Base-by-base conservation (phyloP, 37 sponge, comb jelly and placozoan species). In the Cliona cf. orientalis region DNA sequence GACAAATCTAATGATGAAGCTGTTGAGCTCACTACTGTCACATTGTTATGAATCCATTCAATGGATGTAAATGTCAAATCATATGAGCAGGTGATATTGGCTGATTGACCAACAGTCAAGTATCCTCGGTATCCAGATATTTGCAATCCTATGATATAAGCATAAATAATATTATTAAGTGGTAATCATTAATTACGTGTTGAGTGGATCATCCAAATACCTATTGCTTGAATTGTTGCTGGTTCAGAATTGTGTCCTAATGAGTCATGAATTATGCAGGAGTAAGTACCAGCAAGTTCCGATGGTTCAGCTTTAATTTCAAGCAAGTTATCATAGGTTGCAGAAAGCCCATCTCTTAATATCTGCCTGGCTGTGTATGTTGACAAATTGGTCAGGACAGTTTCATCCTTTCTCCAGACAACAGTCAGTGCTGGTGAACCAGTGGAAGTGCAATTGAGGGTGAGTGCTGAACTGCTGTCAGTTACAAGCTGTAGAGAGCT, bases 371-470 rank as follows among this genome's bases (percentile, higher is more conserved):
- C 31, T 25, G 23, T 28, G 11, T 72, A 72, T 21, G 21, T 4
- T 25, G 32, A 7, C 5, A 29, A 32, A 72, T 33, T 72, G 34
- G 34, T 36, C 9, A 72, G 73, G 55, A 17, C 26, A 1, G 28
- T 31, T 53, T 25, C 73, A 72, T 72, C 34, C 31, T 49, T 49
- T 7, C 73, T 72, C 73, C 73, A 72, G 29, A 49, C 4, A 29
- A 72, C 73, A 72, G 25, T 53, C 9, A 32, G 28, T 23, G 73
- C 73, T 34, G 73, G 73, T 55, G 73, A 72, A 53, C 73, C 73
- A 3, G 56, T 72, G 49, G 73, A 72, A 26, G 73, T 72, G 34
- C 73, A 72, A 35, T 72, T 72, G 3, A 72, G 56, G 5, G 73
- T 21, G 19, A 67, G 68, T 36, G 40, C 68, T 67, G 68, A 25